Percentiles rank a stretch among this genome's conserved stretches.
Conservation (phyloP, 2,888 invertebrate genomes). For the Agrotis ipsilon region DNA sequence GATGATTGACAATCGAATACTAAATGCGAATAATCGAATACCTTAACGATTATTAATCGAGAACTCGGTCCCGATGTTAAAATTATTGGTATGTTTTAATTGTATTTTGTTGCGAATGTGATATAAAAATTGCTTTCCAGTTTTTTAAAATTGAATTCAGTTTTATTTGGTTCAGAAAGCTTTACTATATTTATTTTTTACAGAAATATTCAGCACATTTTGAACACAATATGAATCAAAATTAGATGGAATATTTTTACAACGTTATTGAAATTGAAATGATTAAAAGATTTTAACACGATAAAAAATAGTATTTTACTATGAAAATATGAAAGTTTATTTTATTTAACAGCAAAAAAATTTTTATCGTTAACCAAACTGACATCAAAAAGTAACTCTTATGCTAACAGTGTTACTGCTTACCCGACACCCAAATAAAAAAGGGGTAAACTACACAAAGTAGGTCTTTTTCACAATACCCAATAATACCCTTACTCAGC, state of each 20-base stretch:
- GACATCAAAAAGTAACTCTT: not conserved
- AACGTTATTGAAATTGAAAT: too few species aligned
- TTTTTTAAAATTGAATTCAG: not conserved
- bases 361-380: conserved; percentile 1
- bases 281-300: too few species aligned
- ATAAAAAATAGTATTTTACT: too few species aligned
- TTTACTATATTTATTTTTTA: too few species aligned
- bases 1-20: conserved; percentile 27
- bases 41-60: conserved; percentile 38
- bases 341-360: not conserved
- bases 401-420: not conserved
- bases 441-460: conserved; percentile 23
- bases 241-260: too few species aligned
- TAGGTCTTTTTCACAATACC: conserved; percentile 17
- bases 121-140: not conserved
- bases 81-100: conserved; percentile 19
- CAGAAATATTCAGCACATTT: too few species aligned
- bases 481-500: conserved; percentile 55
- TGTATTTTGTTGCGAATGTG: conserved; percentile 8
- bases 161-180: not conserved
- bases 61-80: conserved; percentile 10
- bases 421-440: conserved; percentile 15
- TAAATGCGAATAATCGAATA: conserved; percentile 31
- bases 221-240: too few species aligned
- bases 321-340: too few species aligned